phyloP scores from a whole-genome alignment of 2,797 vertebrate genomes.

The Gymnoscopelus microlampas region DNA sequence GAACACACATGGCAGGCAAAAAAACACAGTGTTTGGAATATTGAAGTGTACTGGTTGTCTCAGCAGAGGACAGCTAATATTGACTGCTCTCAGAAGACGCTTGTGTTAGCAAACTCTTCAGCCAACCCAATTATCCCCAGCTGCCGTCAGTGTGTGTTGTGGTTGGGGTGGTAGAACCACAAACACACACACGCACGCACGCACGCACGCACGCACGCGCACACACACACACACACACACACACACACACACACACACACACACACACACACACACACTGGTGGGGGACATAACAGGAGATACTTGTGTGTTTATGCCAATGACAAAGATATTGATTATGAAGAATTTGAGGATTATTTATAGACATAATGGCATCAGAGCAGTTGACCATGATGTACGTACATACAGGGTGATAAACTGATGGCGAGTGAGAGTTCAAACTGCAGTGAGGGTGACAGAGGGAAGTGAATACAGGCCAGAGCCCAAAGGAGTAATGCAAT shows the following conservation, averaged over 20 bases:
- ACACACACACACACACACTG: constrained; percentile 17
- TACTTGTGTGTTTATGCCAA: constrained; percentile 20
- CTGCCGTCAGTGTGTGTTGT: constrained; percentile 39
- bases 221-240: constrained; percentile 9
- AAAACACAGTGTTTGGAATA: constrained; percentile 13
- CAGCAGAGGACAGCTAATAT: constrained; percentile 4
- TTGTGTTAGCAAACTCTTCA: constrained; percentile 22
- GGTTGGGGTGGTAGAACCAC: constrained; percentile 36
- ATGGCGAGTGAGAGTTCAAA: constrained; percentile 43
- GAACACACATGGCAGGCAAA: constrained; percentile 35
- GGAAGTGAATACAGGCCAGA: constrained; percentile 57
- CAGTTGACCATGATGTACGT: constrained; percentile 24
- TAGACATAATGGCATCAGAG: too few relatives aligned
- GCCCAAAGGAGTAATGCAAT: constrained; percentile 58
- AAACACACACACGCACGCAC: constrained; percentile 12
- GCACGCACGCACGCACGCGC: constrained; percentile 8
- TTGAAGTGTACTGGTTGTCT: constrained; percentile 2
- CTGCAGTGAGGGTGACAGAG: constrained; percentile 48
- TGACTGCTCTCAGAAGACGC: background rate
- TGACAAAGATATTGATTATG: constrained; percentile 15
- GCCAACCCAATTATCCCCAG: constrained; percentile 60
- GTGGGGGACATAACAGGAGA: constrained; percentile 20
- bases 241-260: background rate
- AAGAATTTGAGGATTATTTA: constrained; percentile 3
- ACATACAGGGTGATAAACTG: constrained; percentile 30